Percentiles rank a stretch among this genome's conserved stretches.
These are phyloP conservation scores for Microplitis demolitor DNA, from an alignment of 1,140 invertebrate species.

Conservation along the genomic window DNA sequence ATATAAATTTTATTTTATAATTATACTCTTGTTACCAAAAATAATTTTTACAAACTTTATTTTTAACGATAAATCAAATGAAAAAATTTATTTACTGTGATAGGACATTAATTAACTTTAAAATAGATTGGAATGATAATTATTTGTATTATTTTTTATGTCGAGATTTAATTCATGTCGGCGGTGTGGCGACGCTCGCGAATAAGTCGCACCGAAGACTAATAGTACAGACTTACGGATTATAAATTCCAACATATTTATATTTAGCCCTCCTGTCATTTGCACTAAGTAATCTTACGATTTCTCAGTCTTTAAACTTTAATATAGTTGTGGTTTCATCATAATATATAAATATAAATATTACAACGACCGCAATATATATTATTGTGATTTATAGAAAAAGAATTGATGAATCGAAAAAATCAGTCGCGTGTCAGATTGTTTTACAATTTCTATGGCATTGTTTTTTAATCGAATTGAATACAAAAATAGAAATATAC, in stretches of 20 bases:
- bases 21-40: no score
- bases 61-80: no score
- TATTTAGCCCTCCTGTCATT: slow-evolving; percentile 43
- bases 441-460: neutral
- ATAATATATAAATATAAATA: neutral
- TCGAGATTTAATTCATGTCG: neutral
- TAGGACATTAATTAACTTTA: slow-evolving; percentile 36
- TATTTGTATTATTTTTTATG: neutral
- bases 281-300: slow-evolving; percentile 2
- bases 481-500: neutral
- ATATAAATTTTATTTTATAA: no score
- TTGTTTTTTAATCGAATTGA: neutral
- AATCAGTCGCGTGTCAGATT: neutral
- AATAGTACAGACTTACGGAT: neutral
- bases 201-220: neutral
- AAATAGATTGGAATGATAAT: slow-evolving; percentile 43
- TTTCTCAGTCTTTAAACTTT: neutral
- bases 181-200: neutral
- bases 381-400: neutral
- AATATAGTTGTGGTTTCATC: neutral
- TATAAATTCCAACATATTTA: slow-evolving; percentile 22
- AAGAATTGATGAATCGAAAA: neutral
- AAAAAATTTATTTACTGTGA: slow-evolving; percentile 4
- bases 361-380: neutral
- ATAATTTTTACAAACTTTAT: no score